These are phyloP conservation scores for Seriola rivoliana DNA, from an alignment of 2,113 vertebrate species.

Conservation along the genomic window DNA sequence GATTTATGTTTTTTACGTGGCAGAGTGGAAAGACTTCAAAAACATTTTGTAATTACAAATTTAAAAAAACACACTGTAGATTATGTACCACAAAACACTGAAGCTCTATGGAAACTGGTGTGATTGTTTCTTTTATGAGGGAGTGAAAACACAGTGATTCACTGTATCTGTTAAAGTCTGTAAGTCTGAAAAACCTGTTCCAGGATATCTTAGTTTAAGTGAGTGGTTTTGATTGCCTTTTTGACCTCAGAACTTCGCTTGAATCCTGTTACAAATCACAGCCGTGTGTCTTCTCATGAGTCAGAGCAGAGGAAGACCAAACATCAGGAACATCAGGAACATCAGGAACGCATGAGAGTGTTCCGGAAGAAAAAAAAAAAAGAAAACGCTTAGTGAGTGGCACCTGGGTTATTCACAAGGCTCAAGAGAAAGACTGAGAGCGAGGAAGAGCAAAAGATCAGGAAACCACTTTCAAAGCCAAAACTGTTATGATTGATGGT, in stretches of 20 bases:
- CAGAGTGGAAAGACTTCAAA: slow-evolving; percentile 29
- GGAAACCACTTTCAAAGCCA: slow-evolving; percentile 60
- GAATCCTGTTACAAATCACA: slow-evolving; percentile 52
- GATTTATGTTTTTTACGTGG: slow-evolving; percentile 27
- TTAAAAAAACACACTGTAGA: not conserved
- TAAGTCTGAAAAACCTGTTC: slow-evolving; percentile 42
- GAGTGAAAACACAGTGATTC: slow-evolving; percentile 54
- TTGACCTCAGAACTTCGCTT: slow-evolving; percentile 50
- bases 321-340: slow-evolving; percentile 71
- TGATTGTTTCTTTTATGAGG: slow-evolving; percentile 27
- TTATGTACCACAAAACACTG: slow-evolving; percentile 37
- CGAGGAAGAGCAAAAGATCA: slow-evolving; percentile 42
- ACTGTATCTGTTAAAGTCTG: slow-evolving; percentile 33
- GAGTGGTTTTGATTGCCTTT: slow-evolving; percentile 55
- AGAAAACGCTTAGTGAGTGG: slow-evolving; percentile 43
- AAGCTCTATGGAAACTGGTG: slow-evolving; percentile 45
- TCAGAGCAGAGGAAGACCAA: slow-evolving; percentile 55
- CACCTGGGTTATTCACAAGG: slow-evolving; percentile 64
- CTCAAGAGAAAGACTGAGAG: slow-evolving; percentile 49
- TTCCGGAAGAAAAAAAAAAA: slow-evolving; percentile 11
- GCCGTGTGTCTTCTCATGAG: slow-evolving; percentile 49
- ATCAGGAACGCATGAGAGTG: slow-evolving; percentile 67
- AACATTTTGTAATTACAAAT: slow-evolving; percentile 16
- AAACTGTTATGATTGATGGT: slow-evolving; percentile 55
- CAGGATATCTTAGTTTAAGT: slow-evolving; percentile 35